These are phyloP conservation scores for Campaea margaritaria DNA, from an alignment of 2,888 invertebrate genomes.

Conservation along the genomic window DNA sequence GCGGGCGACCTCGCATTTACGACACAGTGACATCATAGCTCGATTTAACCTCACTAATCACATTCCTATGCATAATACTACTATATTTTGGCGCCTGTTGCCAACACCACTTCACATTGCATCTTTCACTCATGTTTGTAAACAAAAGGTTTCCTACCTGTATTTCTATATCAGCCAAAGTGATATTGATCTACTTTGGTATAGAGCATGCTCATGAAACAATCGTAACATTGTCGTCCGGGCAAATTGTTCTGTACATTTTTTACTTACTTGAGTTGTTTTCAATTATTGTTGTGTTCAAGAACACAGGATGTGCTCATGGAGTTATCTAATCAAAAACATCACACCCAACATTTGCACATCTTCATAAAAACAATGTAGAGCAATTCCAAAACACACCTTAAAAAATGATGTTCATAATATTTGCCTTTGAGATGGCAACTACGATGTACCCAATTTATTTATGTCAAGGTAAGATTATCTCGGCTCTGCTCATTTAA, in stretches of 20 bases:
- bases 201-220: background rate
- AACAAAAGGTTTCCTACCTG: slow-evolving; percentile 26
- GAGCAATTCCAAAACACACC: too few relatives aligned
- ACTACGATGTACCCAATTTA: slow-evolving; percentile 28
- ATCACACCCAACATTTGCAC: too few relatives aligned
- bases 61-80: slow-evolving; percentile 46
- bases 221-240: too few relatives aligned
- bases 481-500: slow-evolving; percentile 23
- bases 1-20: slow-evolving; percentile 82
- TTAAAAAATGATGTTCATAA: slow-evolving; percentile 9
- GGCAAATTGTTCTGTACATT: too few relatives aligned
- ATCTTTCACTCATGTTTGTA: slow-evolving; percentile 33
- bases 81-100: slow-evolving; percentile 22
- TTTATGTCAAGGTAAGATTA: slow-evolving; percentile 62
- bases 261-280: background rate
- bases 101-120: slow-evolving; percentile 21
- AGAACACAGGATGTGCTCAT: background rate
- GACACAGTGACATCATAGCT: slow-evolving; percentile 83
- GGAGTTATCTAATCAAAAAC: background rate
- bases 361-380: too few relatives aligned
- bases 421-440: slow-evolving; percentile 6
- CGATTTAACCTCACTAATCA: slow-evolving; percentile 71
- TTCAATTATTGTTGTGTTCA: background rate
- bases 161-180: slow-evolving; percentile 18
- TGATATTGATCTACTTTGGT: slow-evolving; percentile 17